phyloP scores from a whole-genome alignment of 2,888 invertebrate species.

The Exephanes ischioxanthus region DNA sequence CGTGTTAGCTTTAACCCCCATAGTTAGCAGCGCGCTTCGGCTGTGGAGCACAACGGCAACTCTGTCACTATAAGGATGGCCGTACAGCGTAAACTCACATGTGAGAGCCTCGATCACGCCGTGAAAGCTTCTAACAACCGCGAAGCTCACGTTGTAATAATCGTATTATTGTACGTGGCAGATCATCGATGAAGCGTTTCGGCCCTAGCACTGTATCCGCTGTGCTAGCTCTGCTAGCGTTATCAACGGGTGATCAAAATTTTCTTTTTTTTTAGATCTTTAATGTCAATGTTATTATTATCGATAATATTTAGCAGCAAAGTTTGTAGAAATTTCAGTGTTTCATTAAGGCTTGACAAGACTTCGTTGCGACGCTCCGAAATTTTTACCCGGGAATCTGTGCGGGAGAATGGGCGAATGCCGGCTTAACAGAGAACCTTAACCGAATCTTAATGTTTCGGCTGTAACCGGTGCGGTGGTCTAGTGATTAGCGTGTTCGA shows the following conservation, averaged over 20 bases:
- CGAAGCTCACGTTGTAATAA: constrained; percentile 20
- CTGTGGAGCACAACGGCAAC: constrained; percentile 44
- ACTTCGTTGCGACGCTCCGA: too few species aligned
- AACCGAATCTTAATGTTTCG: too few species aligned
- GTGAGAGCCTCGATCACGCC: constrained; percentile 48
- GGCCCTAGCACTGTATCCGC: not conserved
- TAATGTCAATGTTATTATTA: too few species aligned
- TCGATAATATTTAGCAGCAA: too few species aligned
- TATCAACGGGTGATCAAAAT: not conserved
- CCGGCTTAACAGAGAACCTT: too few species aligned
- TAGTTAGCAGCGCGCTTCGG: constrained; percentile 17
- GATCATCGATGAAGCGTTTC: not conserved
- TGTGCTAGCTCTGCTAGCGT: not conserved
- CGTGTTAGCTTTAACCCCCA: constrained; percentile 63
- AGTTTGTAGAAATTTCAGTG: too few species aligned
- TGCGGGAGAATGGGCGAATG: too few species aligned
- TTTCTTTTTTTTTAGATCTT: not conserved
- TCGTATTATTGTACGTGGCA: constrained; percentile 4
- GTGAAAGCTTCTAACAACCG: constrained; percentile 29
- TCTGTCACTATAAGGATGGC: constrained; percentile 60
- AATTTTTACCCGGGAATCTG: too few species aligned
- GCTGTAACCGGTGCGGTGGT: too few species aligned
- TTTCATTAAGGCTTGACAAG: too few species aligned
- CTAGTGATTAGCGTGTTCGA: too few species aligned
- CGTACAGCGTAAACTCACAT: not conserved